Evolutionary conservation across 2,888 invertebrate species (phyloP), one percentile per base, ranked within the genome.

Genomic region (Plebejus argus): DNA sequence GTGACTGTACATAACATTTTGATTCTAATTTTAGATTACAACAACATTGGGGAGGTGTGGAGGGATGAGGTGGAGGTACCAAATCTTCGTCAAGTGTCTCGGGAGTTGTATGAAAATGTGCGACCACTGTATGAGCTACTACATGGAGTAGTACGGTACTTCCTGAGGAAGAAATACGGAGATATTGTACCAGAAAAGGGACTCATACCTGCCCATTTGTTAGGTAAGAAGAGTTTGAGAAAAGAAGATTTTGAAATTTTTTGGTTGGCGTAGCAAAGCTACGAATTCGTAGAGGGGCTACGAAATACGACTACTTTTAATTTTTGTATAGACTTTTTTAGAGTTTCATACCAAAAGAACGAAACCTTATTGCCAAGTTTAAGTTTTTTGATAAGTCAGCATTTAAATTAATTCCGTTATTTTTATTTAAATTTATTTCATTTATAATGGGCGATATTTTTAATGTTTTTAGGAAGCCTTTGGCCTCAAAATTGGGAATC

Each of bases 401-500:
- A 39, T 39, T 39, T 39, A 39, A 39, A 39, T 39, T 8, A 10
- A 39, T 39, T 39, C 8, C 2, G 8, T 8, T 8, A 39, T 39
- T 39, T 1, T 39, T 39, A 39, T 39, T 39, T 39, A 8, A 39
- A 10, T 10, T 8, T 39, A 8, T 35, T 35, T 35, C 7, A 35
- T 35, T 39, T 1, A 39, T 39, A 39, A 39, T 8, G 8, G 39
- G 1, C 39, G 33, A 8, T 28, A 18, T 66, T 74, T 72, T 74
- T 66, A 6, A 35, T 79, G 5, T 18, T 53, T 81, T 74, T 80
- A 94, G 94, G 93, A 49, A 86, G 90, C 77, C 94, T 97, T 87
- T 97, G 97, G 97, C 95, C 95, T 0, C 96, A 97, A 84, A 95
- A 95, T 78, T 97, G 97, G 97, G 94, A 94, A 45, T 85, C 95